Base-by-base conservation (phyloP, 2,797 vertebrate genomes). In the Rhincodon typus region DNA sequence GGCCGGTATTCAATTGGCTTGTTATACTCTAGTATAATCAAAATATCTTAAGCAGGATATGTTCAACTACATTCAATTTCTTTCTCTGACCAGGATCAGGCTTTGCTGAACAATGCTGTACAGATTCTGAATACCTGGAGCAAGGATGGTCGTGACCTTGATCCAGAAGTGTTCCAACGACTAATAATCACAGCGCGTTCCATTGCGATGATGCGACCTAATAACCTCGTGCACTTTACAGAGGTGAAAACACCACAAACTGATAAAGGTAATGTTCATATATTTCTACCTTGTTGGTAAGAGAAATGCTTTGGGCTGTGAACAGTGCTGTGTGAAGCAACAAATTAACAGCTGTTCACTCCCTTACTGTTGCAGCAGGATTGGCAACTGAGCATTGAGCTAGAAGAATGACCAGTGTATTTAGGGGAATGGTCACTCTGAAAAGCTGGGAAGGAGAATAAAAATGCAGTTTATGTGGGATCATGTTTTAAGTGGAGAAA, bases 191-290 rank as follows among this genome's bases (percentile, higher is more conserved):
- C 99, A 0, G 99, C 99, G 82, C 99, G 99, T 74, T 99, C 99
- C 97, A 99, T 99, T 95, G 99, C 99, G 84, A 98, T 99, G 96
- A 99, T 99, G 98, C 98, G 99, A 96, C 99, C 99, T 93, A 99
- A 98, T 97, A 99, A 99, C 97, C 97, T 99, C 96, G 99, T 99
- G 96, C 99, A 99, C 97, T 99, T 99, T 96, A 99, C 99, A 0
- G 99, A 99, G 96, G 98, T 98, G 84, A 99, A 98, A 97, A 97
- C 98, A 94, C 97, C 98, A 12, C 98, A 97, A 84, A 96, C 97
- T 95, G 99, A 99, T 96, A 96, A 97, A 96, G 99, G 99, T 99
- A 97, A 96, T 96, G 21, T 84, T 25, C 42, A 25, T 42, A 46
- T 4, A 23, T 84, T 23, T 7, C 19, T 84, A 21, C 57, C 21